A percentile compares a stretch with the other conserved stretches of the same genome.
These are phyloP conservation scores for Subacronicta megacephala DNA, from an alignment of 2,888 invertebrate species.

Conservation along the genomic window DNA sequence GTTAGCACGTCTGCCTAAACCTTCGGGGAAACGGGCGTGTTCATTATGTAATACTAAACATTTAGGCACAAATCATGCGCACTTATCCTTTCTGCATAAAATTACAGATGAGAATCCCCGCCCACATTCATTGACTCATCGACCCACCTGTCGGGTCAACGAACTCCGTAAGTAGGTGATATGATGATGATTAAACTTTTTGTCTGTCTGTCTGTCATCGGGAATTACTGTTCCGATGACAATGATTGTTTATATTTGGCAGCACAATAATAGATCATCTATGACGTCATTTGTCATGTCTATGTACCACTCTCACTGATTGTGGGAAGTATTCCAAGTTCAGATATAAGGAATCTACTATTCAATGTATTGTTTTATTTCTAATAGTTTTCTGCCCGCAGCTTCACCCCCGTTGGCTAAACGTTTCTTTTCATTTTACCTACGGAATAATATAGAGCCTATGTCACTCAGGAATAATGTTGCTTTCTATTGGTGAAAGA, in stretches of 20 bases:
- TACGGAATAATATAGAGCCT: too few relatives aligned
- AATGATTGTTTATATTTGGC: constrained; percentile 16
- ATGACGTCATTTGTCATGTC: constrained; percentile 16
- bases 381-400: too few relatives aligned
- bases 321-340: constrained; percentile 24
- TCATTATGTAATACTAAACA: not conserved
- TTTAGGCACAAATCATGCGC: constrained; percentile 25
- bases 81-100: constrained; percentile 6
- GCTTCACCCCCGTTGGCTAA: too few relatives aligned
- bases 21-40: too few relatives aligned
- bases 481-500: too few relatives aligned
- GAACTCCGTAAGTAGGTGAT: constrained; percentile 40
- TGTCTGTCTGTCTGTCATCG: constrained; percentile 21
- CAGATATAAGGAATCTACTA: not conserved
- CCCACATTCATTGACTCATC: constrained; percentile 38
- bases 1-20: too few relatives aligned
- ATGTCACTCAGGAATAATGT: too few relatives aligned
- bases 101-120: constrained; percentile 12
- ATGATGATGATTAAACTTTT: constrained; percentile 30
- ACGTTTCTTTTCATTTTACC: too few relatives aligned
- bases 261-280: constrained; percentile 8
- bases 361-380: not conserved
- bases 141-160: constrained; percentile 29
- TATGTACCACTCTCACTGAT: constrained; percentile 27
- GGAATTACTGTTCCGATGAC: constrained; percentile 14